Evolutionary conservation across 2,888 invertebrate species (phyloP).

Genomic region (Theretra japonica): DNA sequence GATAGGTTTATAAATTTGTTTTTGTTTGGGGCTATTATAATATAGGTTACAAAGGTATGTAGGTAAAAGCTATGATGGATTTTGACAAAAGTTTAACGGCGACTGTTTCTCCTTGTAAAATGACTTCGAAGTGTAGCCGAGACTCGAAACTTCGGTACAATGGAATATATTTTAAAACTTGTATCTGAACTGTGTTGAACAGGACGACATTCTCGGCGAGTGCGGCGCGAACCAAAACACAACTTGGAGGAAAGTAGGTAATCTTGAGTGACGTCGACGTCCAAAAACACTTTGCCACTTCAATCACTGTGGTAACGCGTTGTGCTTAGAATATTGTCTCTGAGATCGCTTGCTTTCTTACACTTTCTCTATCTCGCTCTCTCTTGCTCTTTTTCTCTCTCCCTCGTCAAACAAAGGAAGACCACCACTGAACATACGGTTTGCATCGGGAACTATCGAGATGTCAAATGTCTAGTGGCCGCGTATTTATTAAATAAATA

Average conservation of each 20-base stretch:
- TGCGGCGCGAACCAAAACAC: constrained; percentile 1
- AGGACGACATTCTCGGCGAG: neutral
- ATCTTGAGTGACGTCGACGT: constrained; percentile 22
- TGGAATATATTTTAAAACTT: constrained; percentile 17
- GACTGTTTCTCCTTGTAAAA: constrained; percentile 3
- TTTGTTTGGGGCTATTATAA: neutral
- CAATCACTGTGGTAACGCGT: neutral
- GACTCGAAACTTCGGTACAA: constrained; percentile 4
- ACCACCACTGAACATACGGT: too few species aligned
- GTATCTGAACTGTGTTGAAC: constrained; percentile 3
- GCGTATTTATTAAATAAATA: too few species aligned
- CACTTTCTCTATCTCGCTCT: too few species aligned
- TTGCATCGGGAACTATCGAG: too few species aligned
- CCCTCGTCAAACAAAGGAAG: too few species aligned
- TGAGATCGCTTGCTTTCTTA: neutral
- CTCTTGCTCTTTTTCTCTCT: too few species aligned
- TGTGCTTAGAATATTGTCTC: neutral
- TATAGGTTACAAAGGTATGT: neutral
- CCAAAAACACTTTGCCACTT: constrained; percentile 17
- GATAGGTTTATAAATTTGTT: too few species aligned
- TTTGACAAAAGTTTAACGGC: constrained; percentile 2
- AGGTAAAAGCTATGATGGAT: neutral
- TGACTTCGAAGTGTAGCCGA: constrained; percentile 5
- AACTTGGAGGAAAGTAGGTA: constrained; percentile 13
- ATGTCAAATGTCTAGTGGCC: too few species aligned